A percentile compares a stretch with the other conserved stretches of the same genome.
Conservation (phyloP, 2,888 invertebrate genomes). For the Dynastes maya region DNA sequence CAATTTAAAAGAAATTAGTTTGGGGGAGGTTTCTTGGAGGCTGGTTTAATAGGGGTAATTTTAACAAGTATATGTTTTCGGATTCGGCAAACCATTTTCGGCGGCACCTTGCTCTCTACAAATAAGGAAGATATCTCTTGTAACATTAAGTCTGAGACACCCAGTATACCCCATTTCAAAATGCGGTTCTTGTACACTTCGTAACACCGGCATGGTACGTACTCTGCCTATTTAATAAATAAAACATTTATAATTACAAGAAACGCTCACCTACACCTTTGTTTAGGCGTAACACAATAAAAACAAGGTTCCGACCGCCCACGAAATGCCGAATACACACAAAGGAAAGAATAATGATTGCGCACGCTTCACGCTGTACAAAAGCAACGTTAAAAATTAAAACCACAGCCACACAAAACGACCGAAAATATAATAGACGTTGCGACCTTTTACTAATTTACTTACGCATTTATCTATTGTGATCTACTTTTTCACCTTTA, state of each 20-base stretch:
- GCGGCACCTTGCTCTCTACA: too few species aligned
- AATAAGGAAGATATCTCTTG: too few species aligned
- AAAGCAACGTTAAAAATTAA: background rate
- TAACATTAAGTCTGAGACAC: too few species aligned
- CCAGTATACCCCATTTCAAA: background rate
- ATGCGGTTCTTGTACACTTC: background rate
- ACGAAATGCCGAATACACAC: background rate
- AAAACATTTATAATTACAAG: background rate
- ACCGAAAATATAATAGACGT: background rate
- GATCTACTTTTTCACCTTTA: background rate
- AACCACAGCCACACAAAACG: background rate
- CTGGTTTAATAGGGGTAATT: too few species aligned
- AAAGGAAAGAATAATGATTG: conserved; percentile 2
- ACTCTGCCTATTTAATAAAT: background rate
- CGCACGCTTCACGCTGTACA: background rate
- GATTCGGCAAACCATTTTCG: too few species aligned
- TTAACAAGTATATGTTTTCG: too few species aligned
- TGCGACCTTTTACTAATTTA: background rate
- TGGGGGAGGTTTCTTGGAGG: too few species aligned
- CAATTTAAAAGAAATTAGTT: too few species aligned
- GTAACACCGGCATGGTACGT: background rate
- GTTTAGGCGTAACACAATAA: background rate
- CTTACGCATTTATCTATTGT: background rate
- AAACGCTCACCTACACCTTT: background rate
- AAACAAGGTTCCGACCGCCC: background rate